phyloP scores from a whole-genome alignment of 92 coral and sea anemone genomes.

The Parazoanthus darwini region DNA sequence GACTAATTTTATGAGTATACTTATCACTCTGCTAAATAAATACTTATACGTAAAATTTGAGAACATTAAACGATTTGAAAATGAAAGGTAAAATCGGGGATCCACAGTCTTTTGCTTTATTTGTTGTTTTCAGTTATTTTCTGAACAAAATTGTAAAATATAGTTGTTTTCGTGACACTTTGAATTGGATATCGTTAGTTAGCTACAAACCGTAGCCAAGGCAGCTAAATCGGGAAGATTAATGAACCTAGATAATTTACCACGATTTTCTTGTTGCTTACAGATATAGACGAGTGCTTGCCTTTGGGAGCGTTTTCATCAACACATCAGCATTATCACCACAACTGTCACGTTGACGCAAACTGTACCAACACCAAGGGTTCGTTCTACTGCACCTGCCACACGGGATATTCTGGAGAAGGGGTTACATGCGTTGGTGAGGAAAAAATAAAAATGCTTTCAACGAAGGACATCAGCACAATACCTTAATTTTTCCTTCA shows the following conservation, averaged over 20 bases:
- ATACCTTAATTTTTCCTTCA: too few relatives aligned
- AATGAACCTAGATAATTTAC: not conserved
- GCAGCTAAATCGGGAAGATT: not conserved
- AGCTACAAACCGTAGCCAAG: not conserved
- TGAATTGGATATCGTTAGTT: too few relatives aligned
- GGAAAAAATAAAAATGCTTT: not conserved
- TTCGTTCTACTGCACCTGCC: conserved; percentile 76
- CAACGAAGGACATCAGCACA: not conserved
- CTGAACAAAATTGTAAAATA: too few relatives aligned
- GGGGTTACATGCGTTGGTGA: conserved; percentile 72
- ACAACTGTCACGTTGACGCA: conserved; percentile 77
- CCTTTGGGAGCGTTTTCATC: conserved; percentile 12
- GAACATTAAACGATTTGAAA: not conserved
- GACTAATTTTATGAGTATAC: not conserved
- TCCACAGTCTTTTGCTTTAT: too few relatives aligned
- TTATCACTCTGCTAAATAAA: not conserved
- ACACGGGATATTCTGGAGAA: conserved; percentile 58
- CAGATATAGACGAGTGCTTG: conserved; percentile 65
- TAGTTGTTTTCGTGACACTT: not conserved
- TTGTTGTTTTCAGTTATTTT: too few relatives aligned
- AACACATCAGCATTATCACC: not conserved
- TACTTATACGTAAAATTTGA: not conserved
- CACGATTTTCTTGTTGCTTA: not conserved
- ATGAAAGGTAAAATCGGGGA: not conserved
- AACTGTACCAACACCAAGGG: conserved; percentile 84